Evolutionary conservation across 1,140 invertebrate species (phyloP), one percentile per base, ranked within the genome.

Genomic region (Dermatophagoides farinae): DNA sequence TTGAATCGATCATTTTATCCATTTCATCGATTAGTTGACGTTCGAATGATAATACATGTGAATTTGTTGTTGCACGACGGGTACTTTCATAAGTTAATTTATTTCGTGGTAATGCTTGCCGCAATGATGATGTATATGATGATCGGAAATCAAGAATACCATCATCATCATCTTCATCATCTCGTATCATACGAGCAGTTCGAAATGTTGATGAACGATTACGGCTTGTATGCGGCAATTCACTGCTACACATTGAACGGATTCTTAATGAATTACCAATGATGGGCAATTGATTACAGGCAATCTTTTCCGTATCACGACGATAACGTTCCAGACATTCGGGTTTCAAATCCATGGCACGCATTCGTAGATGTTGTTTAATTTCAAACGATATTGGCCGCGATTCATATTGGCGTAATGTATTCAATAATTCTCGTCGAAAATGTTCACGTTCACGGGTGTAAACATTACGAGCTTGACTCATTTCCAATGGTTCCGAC

Each of bases 21-120:
- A 55, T 55, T 8, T 55, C 53, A 20, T 39, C 38, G 10, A 14
- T 31, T 25, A 55, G 25, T 44, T 55, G 53, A 4, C 23, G 6
- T 25, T 55, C 53, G 39, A 55, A 55, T 20, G 53, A 55, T n/a
- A 55, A 23, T 14, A 55, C 53, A 25, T 55, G 53, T 20, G 53
- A 25, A 25, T 55, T 55, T n/a, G 25, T 55, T 12, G 2, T 55
- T 4, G 23, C 1, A 11, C 14, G 14, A n/a, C 23, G 16, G 6
- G 14, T 14, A n/a, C 14, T 23, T 5, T 44, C 38, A 23, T 55
- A 55, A 31, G 53, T 55, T 4, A 55, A 25, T 25, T 38, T 43
- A 14, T 14, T n/a, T 4, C 39, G 5, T 39, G 53, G 53, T 22
- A 55, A 14, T 25, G 14, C 2, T 39, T 14, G 53, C 6, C 53